These are phyloP conservation scores for Diploscapter pachys DNA, from an alignment of 1,140 invertebrate species.

Conservation along the genomic window DNA sequence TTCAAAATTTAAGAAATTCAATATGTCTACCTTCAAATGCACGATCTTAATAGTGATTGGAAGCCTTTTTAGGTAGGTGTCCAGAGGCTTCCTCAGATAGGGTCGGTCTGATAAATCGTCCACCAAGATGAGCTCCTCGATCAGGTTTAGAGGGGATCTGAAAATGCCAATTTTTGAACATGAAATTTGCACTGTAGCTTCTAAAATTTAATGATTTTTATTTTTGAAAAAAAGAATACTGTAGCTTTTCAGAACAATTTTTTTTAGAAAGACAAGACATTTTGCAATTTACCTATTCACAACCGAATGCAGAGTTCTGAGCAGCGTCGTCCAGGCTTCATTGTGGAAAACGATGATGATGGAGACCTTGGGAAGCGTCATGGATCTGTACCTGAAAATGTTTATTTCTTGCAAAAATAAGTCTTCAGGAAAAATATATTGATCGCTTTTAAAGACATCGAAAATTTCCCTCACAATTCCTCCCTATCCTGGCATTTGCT, in stretches of 20 bases:
- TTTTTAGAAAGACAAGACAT: neutral
- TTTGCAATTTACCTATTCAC: slow-evolving; percentile 64
- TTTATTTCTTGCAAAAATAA: slow-evolving; percentile 8
- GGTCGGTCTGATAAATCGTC: slow-evolving; percentile 83
- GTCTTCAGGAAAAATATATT: no score
- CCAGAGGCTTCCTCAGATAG: slow-evolving; percentile 74
- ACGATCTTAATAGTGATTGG: slow-evolving; percentile 67
- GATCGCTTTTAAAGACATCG: no score
- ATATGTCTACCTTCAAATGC: slow-evolving; percentile 62
- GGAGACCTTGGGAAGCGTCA: slow-evolving; percentile 69
- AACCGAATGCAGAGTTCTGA: slow-evolving; percentile 79
- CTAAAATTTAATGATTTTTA: neutral
- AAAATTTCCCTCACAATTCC: no score
- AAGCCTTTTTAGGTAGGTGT: slow-evolving; percentile 73
- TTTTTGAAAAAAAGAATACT: neutral
- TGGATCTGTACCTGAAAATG: slow-evolving; percentile 20
- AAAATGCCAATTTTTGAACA: neutral
- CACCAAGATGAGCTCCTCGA: slow-evolving; percentile 84
- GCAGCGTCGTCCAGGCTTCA: slow-evolving; percentile 83
- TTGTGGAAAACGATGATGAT: slow-evolving; percentile 89
- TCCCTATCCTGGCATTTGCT: no score
- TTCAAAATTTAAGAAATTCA: neutral
- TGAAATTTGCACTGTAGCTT: neutral
- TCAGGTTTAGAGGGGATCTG: slow-evolving; percentile 72
- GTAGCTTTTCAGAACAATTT: neutral